Evolutionary conservation across 1,140 invertebrate species (phyloP).

Genomic region (Dryas iulia): DNA sequence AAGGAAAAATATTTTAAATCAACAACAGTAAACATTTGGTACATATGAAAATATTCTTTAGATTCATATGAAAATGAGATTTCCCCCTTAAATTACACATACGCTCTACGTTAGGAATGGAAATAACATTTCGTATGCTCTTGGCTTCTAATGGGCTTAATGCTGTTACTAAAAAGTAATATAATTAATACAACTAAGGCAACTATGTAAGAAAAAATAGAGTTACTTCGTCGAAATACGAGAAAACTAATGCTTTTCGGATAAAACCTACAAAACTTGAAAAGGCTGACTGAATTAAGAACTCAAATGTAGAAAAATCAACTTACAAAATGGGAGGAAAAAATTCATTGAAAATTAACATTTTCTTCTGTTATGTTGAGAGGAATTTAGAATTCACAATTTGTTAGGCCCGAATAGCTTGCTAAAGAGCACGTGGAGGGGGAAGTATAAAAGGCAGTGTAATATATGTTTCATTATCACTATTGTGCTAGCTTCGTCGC

Average conservation of each 20-base stretch:
- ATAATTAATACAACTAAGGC: background rate
- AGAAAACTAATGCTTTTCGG: conserved; percentile 1
- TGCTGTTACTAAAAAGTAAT: background rate
- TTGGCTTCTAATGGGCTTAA: conserved; percentile 21
- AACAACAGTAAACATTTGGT: conserved; percentile 12
- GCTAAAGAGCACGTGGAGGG: conserved; percentile 44
- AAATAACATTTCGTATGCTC: conserved; percentile 24
- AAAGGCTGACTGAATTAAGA: background rate
- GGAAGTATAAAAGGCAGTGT: conserved; percentile 47
- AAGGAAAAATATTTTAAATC: conserved; percentile 15
- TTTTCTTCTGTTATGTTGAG: conserved; percentile 19
- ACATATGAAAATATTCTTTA: conserved; percentile 14
- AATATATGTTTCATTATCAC: conserved; percentile 68
- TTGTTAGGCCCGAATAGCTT: conserved; percentile 37
- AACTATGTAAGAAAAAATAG: background rate
- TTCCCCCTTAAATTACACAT: conserved; percentile 10
- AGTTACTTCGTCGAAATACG: background rate
- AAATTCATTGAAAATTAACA: conserved; percentile 8
- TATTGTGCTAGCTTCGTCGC: conserved; percentile 50
- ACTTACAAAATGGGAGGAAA: conserved; percentile 5
- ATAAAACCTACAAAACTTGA: background rate
- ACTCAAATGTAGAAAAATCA: background rate
- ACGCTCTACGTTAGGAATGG: conserved; percentile 5
- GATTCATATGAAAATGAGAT: conserved; percentile 21
- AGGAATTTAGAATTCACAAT: conserved; percentile 41